Percentiles rank a stretch among this genome's conserved stretches.
Conservation (phyloP, 2,888 invertebrate species). For the Meloe dianella region DNA sequence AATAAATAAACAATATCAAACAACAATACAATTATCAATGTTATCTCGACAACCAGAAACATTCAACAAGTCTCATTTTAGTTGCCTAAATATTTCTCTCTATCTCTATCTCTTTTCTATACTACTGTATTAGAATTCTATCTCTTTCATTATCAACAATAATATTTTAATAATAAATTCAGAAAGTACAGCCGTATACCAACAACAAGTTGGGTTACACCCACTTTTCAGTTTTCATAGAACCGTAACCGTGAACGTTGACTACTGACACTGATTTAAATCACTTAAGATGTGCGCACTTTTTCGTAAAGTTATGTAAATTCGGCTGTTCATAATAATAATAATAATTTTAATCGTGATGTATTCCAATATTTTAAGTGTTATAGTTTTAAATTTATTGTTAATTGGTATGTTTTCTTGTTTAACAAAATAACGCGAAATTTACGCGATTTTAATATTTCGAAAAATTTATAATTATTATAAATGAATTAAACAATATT, state of each 20-base stretch:
- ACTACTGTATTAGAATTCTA: background rate
- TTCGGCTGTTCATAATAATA: too few species aligned
- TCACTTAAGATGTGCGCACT: background rate
- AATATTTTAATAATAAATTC: background rate
- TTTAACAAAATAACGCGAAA: background rate
- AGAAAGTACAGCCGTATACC: background rate
- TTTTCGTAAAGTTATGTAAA: background rate
- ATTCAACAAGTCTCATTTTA: background rate
- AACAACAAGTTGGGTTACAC: background rate
- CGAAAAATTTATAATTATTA: background rate
- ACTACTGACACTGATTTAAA: background rate
- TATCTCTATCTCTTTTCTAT: background rate
- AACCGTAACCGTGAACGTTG: background rate
- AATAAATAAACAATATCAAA: background rate
- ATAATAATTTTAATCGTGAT: background rate
- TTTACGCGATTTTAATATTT: background rate
- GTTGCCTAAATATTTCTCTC: background rate
- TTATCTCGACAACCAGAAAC: constrained; percentile 10
- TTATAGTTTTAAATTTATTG: background rate
- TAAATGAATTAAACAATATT: background rate
- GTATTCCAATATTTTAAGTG: background rate
- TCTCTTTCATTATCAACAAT: background rate
- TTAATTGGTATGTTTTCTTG: background rate
- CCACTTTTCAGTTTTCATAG: background rate
- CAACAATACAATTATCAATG: background rate